Evolutionary conservation across 2,113 vertebrate species (phyloP).

Genomic region (Melospiza georgiana): DNA sequence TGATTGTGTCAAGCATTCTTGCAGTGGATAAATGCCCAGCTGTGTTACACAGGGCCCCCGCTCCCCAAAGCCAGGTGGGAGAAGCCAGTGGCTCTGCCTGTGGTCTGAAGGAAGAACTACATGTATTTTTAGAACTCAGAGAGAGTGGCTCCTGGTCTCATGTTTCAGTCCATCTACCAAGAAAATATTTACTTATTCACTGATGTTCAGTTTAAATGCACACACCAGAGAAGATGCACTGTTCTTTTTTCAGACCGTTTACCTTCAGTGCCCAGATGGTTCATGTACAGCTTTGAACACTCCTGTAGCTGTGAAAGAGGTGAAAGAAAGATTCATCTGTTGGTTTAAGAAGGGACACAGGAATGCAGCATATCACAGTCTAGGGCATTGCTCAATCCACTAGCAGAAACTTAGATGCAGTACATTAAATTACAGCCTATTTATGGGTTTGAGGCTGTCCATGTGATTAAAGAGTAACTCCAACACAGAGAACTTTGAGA

Average conservation of each 20-base stretch:
- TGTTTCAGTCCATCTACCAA: not conserved
- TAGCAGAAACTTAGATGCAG: not conserved
- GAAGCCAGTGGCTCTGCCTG: rapidly evolving
- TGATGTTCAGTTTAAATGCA: not conserved
- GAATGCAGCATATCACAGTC: not conserved
- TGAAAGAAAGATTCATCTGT: not conserved
- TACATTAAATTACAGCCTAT: not conserved
- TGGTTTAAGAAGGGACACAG: not conserved
- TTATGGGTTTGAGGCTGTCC: not conserved
- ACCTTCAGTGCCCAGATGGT: rapidly evolving
- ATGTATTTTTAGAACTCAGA: rapidly evolving
- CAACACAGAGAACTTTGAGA: not conserved
- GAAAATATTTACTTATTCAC: not conserved
- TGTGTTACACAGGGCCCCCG: not conserved
- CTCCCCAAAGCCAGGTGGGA: not conserved
- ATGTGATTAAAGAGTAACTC: not conserved
- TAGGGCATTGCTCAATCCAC: not conserved
- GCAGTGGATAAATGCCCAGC: not conserved
- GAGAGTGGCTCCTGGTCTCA: not conserved
- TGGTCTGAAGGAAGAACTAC: not conserved
- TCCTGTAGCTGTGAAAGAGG: not conserved
- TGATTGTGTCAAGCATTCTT: not conserved
- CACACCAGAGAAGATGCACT: rapidly evolving
- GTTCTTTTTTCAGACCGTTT: not conserved
- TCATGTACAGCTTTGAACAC: not conserved